Evolutionary conservation across 2,888 invertebrate species (phyloP), one percentile per base, ranked within the genome.

Genomic region (Cosmopolites sordidus): DNA sequence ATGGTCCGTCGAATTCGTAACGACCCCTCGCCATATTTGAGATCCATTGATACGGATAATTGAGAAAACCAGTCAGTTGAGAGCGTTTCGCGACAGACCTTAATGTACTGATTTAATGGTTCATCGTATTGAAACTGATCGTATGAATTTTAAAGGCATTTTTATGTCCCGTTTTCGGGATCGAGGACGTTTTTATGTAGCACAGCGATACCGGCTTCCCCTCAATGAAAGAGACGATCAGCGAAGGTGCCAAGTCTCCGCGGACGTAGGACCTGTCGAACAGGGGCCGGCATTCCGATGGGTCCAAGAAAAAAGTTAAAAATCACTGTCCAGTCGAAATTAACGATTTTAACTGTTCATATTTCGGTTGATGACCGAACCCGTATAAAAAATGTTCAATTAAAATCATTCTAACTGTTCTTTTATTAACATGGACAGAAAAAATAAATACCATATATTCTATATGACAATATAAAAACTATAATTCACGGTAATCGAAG

Each of bases 91-190:
- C 22, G 4, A 8, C 22, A 22, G 8, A 22, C 50, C 61, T 65
- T 67, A 66, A 68, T 66, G 66, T 66, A 64, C 60, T 66, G 68
- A 67, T 61, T 68, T 68, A 68, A 67, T 68, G 56, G 54, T 58
- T 65, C 63, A 66, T 68, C 65, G 62, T 64, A 62, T 33, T 33
- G 33, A 33, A 33, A n/a, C 12, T 12, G 33, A 33, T 12, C 12
- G 33, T 33, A 65, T 64, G 62, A 64, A 66, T 63, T 64, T 63
- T 61, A 52, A 64, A 64, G 60, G 59, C 55, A 62, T 61, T 62
- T 62, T 64, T 62, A 60, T 60, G 59, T 52, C 42, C 38, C n/a
- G 33, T 49, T 48, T 43, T 46, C 51, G 55, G 45, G n/a, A 33
- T 48, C 43, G 54, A 50, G 33, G 22, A 41, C 40, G 54, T 60